These are phyloP conservation scores for Penaeus vannamei DNA, from an alignment of 1,140 invertebrate species.

Conservation along the genomic window DNA sequence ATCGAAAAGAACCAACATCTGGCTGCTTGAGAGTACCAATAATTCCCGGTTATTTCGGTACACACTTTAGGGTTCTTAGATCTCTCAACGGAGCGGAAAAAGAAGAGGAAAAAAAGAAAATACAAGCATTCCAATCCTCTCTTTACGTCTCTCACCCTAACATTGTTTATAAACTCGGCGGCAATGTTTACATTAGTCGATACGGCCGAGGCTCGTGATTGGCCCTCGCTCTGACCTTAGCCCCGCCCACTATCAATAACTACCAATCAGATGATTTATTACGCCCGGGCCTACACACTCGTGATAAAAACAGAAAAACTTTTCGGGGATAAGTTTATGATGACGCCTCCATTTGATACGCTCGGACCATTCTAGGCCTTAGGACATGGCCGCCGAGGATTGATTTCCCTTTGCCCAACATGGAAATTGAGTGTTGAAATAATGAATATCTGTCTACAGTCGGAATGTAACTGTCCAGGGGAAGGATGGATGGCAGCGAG, in stretches of 20 bases:
- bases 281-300: conserved; percentile 3
- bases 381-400: too few relatives aligned
- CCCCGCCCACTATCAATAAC: conserved; percentile 48
- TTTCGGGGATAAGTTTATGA: conserved; percentile 34
- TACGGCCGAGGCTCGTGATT: conserved; percentile 23
- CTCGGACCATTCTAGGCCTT: neutral
- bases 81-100: too few relatives aligned
- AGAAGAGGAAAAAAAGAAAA: too few relatives aligned
- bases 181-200: conserved; percentile 50
- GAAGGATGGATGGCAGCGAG: conserved; percentile 18
- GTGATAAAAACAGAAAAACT: conserved; percentile 28
- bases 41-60: too few relatives aligned
- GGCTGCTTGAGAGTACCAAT: too few relatives aligned
- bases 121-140: neutral
- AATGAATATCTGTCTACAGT: conserved; percentile 39
- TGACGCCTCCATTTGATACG: neutral
- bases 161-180: conserved; percentile 31
- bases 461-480: conserved; percentile 32
- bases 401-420: neutral
- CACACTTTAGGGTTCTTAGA: too few relatives aligned
- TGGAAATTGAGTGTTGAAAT: conserved; percentile 25
- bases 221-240: conserved; percentile 28
- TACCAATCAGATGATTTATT: conserved; percentile 51
- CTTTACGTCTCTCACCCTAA: conserved; percentile 1
- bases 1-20: too few relatives aligned